Evolutionary conservation across 2,113 vertebrate genomes (phyloP).

Genomic region (Zosterops pallidus): DNA sequence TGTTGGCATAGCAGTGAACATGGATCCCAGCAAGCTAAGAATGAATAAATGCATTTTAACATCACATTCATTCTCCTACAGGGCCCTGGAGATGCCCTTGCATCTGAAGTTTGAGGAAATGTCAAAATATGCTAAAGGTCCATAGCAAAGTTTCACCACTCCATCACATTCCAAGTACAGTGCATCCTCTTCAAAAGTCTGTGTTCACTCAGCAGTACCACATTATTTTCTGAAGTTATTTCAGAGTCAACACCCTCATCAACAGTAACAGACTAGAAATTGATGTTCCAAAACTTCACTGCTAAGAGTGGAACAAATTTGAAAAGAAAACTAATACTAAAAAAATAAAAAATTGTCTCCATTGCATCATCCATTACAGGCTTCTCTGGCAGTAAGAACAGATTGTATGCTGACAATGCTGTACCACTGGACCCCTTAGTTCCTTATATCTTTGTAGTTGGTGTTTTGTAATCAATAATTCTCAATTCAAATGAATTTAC

Average conservation of each 20-base stretch:
- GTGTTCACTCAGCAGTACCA: neutral
- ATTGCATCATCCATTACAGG: neutral
- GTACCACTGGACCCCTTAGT: neutral
- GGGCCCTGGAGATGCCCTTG: slow-evolving; percentile 77
- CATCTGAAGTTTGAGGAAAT: slow-evolving; percentile 76
- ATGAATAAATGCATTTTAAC: slow-evolving; percentile 57
- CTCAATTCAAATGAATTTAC: neutral
- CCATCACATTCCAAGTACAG: neutral
- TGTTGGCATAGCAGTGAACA: neutral
- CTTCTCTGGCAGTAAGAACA: neutral
- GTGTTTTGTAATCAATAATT: neutral
- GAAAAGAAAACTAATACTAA: rapidly evolving
- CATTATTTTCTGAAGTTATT: neutral
- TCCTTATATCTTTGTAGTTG: neutral
- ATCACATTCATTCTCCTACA: slow-evolving; percentile 81
- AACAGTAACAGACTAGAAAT: neutral
- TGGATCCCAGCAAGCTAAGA: neutral
- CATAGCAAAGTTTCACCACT: neutral
- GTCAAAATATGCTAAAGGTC: neutral
- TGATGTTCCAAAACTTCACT: neutral
- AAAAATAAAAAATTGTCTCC: neutral
- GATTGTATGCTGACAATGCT: neutral
- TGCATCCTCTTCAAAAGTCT: neutral
- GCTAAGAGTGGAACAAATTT: neutral
- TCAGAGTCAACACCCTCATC: neutral